Conservation (phyloP, 1,140 invertebrate species). For the Vanessa tameamea region DNA sequence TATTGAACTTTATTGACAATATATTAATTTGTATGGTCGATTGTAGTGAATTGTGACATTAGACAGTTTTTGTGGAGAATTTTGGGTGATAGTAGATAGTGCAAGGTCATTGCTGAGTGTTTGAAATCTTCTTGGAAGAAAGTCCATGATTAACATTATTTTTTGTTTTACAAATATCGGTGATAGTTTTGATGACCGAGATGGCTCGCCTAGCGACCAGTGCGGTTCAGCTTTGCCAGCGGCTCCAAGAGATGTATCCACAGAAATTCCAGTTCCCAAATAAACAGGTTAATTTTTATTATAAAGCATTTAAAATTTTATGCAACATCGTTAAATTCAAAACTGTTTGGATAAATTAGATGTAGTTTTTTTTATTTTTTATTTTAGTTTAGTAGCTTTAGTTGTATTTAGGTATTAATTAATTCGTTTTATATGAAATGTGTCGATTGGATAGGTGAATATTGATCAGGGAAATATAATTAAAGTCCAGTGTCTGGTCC, state of each 20-base stretch:
- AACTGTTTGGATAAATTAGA: neutral
- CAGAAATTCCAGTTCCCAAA: slow-evolving; percentile 58
- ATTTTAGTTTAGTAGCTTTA: neutral
- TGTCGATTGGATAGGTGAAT: neutral
- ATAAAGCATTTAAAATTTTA: neutral
- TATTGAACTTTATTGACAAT: slow-evolving; percentile 18
- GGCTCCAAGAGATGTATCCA: slow-evolving; percentile 68
- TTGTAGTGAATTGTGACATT: neutral
- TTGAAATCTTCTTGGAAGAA: neutral
- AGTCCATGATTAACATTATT: neutral
- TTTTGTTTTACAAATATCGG: neutral
- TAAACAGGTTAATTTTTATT: slow-evolving; percentile 54
- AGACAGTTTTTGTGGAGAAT: neutral
- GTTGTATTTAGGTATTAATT: too few relatives aligned
- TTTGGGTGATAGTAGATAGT: slow-evolving; percentile 17
- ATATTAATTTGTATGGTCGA: neutral
- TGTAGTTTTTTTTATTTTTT: neutral
- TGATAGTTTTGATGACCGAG: slow-evolving; percentile 9
- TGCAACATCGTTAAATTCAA: neutral
- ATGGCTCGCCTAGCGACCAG: slow-evolving; percentile 66
- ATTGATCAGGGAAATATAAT: neutral
- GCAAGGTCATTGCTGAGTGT: neutral
- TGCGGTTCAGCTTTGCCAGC: slow-evolving; percentile 65
- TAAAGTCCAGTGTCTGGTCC: slow-evolving; percentile 7
- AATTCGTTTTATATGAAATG: too few relatives aligned